phyloP scores from a whole-genome alignment of 2,888 invertebrate species.

The Hylaea fasciaria region DNA sequence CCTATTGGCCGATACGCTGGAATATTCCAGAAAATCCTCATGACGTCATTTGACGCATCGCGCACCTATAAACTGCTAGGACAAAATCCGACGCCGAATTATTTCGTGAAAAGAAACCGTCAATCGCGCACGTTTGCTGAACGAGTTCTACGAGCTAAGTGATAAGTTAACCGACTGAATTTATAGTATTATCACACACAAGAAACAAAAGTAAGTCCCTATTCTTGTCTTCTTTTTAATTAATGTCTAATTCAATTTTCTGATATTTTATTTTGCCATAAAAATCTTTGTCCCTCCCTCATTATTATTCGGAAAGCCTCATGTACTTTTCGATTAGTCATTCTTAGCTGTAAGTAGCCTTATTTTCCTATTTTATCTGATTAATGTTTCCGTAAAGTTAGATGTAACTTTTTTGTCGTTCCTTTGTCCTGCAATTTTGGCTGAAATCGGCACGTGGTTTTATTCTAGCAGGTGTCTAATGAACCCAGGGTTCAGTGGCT shows the following conservation, averaged over 20 bases:
- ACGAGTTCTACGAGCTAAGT: conserved; percentile 68
- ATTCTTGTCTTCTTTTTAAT: conserved; percentile 20
- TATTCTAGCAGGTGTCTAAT: conserved; percentile 9
- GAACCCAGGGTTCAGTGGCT: conserved; percentile 15
- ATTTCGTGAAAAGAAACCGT: conserved; percentile 78
- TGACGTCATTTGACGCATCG: conserved; percentile 69
- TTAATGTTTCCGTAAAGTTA: background rate
- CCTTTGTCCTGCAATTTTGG: conserved; percentile 8
- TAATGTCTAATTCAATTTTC: conserved; percentile 7
- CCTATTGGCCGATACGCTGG: conserved; percentile 64
- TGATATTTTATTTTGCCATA: conserved; percentile 5
- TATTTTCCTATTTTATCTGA: background rate
- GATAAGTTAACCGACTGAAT: conserved; percentile 63
- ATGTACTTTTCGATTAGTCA: conserved; percentile 23
- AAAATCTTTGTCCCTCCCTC: background rate
- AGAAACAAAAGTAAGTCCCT: conserved; percentile 68
- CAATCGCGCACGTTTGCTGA: conserved; percentile 82
- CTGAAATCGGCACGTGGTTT: conserved; percentile 32
- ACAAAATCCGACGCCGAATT: conserved; percentile 62
- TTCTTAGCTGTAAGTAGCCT: background rate
- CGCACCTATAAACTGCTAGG: conserved; percentile 59
- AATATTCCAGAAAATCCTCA: conserved; percentile 79
- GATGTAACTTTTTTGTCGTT: background rate
- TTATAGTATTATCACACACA: conserved; percentile 56
- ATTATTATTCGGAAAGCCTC: conserved; percentile 27